Evolutionary conservation across 1,140 invertebrate species (phyloP).

Genomic region (Drosophila tani): DNA sequence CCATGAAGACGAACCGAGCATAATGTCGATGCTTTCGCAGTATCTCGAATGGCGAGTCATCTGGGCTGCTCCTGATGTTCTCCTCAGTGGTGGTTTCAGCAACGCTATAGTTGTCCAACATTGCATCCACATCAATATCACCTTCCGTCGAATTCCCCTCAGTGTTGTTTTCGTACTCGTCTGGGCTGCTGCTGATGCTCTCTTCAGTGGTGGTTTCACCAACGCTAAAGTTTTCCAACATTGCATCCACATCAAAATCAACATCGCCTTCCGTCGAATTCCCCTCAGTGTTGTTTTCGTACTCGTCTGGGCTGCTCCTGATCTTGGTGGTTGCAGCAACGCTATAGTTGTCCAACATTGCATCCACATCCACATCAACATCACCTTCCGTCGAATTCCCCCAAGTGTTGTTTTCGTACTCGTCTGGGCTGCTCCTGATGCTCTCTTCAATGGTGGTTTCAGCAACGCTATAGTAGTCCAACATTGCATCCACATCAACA

Average conservation of each 20-base stretch:
- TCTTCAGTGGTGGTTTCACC: neutral
- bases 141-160: slow-evolving; percentile 5
- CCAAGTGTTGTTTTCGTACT: slow-evolving; percentile 22
- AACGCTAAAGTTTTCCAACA: neutral
- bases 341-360: neutral
- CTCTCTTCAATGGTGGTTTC: neutral
- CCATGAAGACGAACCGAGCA: slow-evolving; percentile 38
- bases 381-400: slow-evolving; percentile 6
- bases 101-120: neutral
- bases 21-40: slow-evolving; percentile 10
- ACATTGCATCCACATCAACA: no score
- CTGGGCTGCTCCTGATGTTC: neutral
- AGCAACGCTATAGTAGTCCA: neutral
- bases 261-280: slow-evolving; percentile 5
- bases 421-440: no score
- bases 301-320: neutral
- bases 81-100: neutral
- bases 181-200: no score
- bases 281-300: slow-evolving; percentile 16
- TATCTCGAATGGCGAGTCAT: slow-evolving; percentile 3
- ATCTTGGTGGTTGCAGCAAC: neutral
- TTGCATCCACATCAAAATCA: neutral
- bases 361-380: no score
- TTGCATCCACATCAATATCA: no score
- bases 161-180: no score